Conservation (phyloP, 2,888 invertebrate genomes). For the Myopa tessellatipennis region DNA sequence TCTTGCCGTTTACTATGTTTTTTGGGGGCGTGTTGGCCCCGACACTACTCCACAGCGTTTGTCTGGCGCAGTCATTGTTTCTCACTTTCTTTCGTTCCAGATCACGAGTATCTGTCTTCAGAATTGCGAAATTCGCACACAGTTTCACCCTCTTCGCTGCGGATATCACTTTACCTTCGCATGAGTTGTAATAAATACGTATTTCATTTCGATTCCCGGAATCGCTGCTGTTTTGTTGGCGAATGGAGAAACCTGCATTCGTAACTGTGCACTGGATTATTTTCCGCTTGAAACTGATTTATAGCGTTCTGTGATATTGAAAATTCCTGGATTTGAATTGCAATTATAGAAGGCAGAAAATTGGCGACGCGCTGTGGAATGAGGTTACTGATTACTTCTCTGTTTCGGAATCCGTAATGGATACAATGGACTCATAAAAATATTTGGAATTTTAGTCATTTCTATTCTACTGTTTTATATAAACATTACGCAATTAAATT, state of each 20-base stretch:
- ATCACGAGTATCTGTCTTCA: too few relatives aligned
- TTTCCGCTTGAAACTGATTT: slow-evolving; percentile 20
- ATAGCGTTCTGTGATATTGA: slow-evolving; percentile 10
- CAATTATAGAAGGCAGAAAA: slow-evolving; percentile 8
- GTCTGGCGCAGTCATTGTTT: slow-evolving; percentile 1
- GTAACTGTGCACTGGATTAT: too few relatives aligned
- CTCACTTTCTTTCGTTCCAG: background rate
- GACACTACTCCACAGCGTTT: background rate
- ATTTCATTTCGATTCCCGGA: slow-evolving; percentile 18
- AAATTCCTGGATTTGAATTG: slow-evolving; percentile 16
- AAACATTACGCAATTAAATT: too few relatives aligned
- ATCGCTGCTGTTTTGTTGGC: background rate
- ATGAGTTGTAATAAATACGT: slow-evolving; percentile 9
- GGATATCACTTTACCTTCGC: background rate
- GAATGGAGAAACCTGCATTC: too few relatives aligned
- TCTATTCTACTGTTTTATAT: too few relatives aligned
- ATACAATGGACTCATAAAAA: too few relatives aligned
- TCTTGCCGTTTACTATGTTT: background rate
- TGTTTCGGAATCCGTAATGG: background rate
- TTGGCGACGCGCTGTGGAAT: background rate
- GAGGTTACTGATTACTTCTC: background rate
- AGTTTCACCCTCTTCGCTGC: background rate
- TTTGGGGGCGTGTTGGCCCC: background rate
- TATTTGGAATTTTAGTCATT: too few relatives aligned
- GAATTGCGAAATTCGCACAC: too few relatives aligned